Conservation (phyloP, 2,797 vertebrate species). For the Siniperca scherzeri region DNA sequence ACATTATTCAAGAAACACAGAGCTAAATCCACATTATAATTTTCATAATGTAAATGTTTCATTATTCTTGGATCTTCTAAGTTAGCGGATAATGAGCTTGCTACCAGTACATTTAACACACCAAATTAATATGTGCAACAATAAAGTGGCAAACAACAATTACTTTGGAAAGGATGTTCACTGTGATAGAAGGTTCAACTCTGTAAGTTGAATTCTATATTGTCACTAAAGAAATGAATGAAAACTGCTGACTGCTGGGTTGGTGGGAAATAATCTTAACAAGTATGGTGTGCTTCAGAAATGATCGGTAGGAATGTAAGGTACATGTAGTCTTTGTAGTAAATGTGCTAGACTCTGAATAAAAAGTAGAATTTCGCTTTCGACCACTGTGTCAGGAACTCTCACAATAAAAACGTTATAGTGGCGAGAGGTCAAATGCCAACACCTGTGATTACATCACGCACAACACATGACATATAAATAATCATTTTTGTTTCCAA, state of each 20-base stretch:
- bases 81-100: background rate
- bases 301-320: constrained; percentile 11
- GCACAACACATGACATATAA: constrained; percentile 50
- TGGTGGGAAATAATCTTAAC: background rate
- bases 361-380: background rate
- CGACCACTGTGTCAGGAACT: constrained; percentile 9
- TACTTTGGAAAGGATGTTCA: constrained; percentile 9
- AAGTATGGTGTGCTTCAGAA: constrained; percentile 2
- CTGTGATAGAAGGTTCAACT: background rate
- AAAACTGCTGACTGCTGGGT: background rate
- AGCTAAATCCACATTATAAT: constrained; percentile 13
- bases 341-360: constrained; percentile 34
- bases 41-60: constrained; percentile 4
- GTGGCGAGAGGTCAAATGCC: constrained; percentile 15
- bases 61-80: background rate
- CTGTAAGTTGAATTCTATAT: background rate
- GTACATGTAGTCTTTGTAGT: constrained; percentile 3
- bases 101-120: background rate
- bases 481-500: constrained; percentile 43
- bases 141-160: background rate
- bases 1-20: constrained; percentile 4
- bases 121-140: background rate
- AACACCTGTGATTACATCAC: constrained; percentile 20
- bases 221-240: background rate
- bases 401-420: background rate